These are phyloP conservation scores for Neoniphon sammara DNA, from an alignment of 2,797 vertebrate species.

Conservation along the genomic window DNA sequence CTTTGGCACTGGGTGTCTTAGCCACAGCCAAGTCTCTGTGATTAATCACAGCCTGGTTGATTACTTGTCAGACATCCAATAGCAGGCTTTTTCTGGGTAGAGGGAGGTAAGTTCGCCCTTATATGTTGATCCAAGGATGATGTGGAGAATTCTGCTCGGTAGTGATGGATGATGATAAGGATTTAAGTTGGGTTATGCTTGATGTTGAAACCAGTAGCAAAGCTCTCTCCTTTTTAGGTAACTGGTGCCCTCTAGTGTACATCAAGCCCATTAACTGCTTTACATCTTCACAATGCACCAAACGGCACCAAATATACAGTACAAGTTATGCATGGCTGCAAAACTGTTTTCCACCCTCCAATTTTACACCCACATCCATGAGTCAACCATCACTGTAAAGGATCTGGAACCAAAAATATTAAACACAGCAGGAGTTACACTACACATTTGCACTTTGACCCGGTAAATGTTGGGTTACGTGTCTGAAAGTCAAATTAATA, in stretches of 20 bases:
- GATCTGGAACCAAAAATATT: constrained; percentile 50
- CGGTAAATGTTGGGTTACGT: constrained; percentile 44
- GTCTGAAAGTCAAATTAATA: constrained; percentile 61
- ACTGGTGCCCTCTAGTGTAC: constrained; percentile 70
- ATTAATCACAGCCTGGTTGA: constrained; percentile 55
- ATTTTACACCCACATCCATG: constrained; percentile 61
- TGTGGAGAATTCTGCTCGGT: constrained; percentile 21
- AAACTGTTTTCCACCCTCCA: constrained; percentile 41
- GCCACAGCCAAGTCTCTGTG: constrained; percentile 42
- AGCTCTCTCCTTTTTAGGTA: constrained; percentile 52
- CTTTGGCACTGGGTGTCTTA: constrained; percentile 46
- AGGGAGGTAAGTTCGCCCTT: constrained; percentile 38
- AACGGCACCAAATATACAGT: constrained; percentile 70
- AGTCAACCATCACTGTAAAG: constrained; percentile 55
- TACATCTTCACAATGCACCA: constrained; percentile 73
- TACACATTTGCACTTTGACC: constrained; percentile 52
- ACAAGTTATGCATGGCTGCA: constrained; percentile 58
- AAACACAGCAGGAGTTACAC: constrained; percentile 67
- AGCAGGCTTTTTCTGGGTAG: constrained; percentile 25
- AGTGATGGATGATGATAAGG: constrained; percentile 32
- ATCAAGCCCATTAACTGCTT: constrained; percentile 62
- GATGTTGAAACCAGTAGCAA: constrained; percentile 37
- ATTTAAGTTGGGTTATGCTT: constrained; percentile 26
- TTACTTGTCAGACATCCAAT: constrained; percentile 46
- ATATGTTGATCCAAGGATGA: constrained; percentile 32